Conservation (phyloP, 1,140 invertebrate species). For the Listronotus bonariensis region DNA sequence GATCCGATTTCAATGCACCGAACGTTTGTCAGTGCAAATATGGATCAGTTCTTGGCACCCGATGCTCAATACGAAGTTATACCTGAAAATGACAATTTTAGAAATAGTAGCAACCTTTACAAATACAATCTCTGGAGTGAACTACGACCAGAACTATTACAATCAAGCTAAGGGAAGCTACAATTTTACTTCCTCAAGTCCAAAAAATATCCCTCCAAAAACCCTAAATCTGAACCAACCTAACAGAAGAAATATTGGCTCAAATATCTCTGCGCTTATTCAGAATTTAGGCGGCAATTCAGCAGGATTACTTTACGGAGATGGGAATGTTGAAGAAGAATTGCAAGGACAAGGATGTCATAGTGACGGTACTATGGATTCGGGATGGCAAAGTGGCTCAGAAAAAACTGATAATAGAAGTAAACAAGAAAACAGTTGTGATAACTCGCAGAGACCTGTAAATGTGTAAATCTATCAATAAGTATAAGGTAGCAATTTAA, state of each 20-base stretch:
- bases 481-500: background rate
- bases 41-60: conserved; percentile 60
- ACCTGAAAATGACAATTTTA: conserved; percentile 26
- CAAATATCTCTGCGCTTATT: conserved; percentile 54
- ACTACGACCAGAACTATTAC: conserved; percentile 48
- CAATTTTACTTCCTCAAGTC: conserved; percentile 34
- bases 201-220: conserved; percentile 48
- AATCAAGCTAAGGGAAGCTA: conserved; percentile 42
- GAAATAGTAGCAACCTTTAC: conserved; percentile 48
- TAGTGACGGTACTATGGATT: conserved; percentile 55
- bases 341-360: conserved; percentile 48
- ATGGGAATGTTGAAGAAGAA: conserved; percentile 51
- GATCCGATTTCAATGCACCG: conserved; percentile 33
- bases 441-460: conserved; percentile 32
- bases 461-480: conserved; percentile 32
- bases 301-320: conserved; percentile 51
- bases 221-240: conserved; percentile 44
- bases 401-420: conserved; percentile 46
- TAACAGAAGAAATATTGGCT: conserved; percentile 47
- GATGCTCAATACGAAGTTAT: conserved; percentile 69
- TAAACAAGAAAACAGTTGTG: conserved; percentile 13
- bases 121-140: conserved; percentile 52
- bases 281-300: conserved; percentile 55
- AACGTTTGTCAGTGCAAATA: conserved; percentile 31
- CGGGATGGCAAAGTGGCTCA: conserved; percentile 56